These are phyloP conservation scores for Neuroscelio doddi DNA, from an alignment of 2,888 invertebrate genomes.

Conservation along the genomic window DNA sequence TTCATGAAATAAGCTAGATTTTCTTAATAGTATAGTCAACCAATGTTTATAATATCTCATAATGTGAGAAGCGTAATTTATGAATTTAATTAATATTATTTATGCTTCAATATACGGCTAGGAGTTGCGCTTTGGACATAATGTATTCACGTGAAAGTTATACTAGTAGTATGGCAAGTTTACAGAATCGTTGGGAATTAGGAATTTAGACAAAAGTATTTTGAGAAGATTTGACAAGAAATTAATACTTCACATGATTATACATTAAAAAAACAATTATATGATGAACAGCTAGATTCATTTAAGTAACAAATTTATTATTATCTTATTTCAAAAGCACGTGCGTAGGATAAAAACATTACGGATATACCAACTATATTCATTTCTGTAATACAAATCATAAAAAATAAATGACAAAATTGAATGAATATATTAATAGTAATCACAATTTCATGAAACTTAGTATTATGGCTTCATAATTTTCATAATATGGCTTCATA, in stretches of 20 bases:
- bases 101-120: conserved; percentile 2
- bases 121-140: background rate
- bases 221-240: background rate
- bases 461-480: too few species aligned
- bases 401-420: too few species aligned
- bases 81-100: conserved; percentile 2
- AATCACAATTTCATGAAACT: too few species aligned
- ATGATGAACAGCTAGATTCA: too few species aligned
- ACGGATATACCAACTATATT: too few species aligned
- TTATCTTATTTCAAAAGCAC: too few species aligned
- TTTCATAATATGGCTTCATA: too few species aligned
- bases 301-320: too few species aligned
- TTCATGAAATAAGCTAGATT: background rate
- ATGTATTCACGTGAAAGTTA: conserved; percentile 6
- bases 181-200: background rate
- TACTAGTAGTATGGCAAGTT: background rate
- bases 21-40: background rate
- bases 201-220: background rate
- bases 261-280: too few species aligned
- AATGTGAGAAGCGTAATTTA: background rate
- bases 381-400: too few species aligned
- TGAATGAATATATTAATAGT: too few species aligned
- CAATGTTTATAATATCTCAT: background rate
- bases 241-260: background rate
- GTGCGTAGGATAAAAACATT: too few species aligned